A percentile compares a stretch with the other conserved stretches of the same genome.
Evolutionary conservation across 2,113 vertebrate genomes (phyloP).

Genomic region (Tragelaphus strepsiceros): DNA sequence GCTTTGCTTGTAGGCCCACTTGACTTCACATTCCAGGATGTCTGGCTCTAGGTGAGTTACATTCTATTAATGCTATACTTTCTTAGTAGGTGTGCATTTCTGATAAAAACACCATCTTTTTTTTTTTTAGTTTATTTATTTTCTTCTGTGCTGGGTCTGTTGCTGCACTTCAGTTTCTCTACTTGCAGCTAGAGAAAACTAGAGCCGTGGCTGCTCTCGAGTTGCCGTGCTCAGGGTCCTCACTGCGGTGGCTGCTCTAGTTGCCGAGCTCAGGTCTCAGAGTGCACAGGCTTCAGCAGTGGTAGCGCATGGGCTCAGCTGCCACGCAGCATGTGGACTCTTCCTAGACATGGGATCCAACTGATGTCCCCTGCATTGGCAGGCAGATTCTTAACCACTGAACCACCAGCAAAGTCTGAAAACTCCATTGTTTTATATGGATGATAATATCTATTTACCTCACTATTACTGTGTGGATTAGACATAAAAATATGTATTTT

Average conservation of each 20-base stretch:
- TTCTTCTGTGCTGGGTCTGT: neutral
- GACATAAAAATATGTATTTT: neutral
- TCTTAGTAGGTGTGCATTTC: neutral
- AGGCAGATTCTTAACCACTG: neutral
- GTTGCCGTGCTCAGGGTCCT: rapidly evolving
- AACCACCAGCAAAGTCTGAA: neutral
- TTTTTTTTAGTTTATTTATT: neutral
- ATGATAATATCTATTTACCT: neutral
- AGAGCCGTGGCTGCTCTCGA: rapidly evolving
- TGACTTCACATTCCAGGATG: neutral
- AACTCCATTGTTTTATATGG: neutral
- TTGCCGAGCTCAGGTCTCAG: neutral
- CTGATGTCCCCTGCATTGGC: neutral
- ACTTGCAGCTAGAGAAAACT: neutral
- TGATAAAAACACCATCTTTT: neutral
- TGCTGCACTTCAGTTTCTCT: rapidly evolving
- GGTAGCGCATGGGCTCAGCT: rapidly evolving
- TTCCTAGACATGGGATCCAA: neutral
- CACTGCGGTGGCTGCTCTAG: rapidly evolving
- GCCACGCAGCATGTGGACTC: rapidly evolving
- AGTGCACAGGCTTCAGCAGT: rapidly evolving
- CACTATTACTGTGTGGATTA: neutral
- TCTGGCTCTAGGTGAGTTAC: neutral
- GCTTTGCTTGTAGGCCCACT: neutral
- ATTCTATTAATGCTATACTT: neutral